Conservation (phyloP, 2,797 vertebrate genomes). For the Vespertilio murinus region DNA sequence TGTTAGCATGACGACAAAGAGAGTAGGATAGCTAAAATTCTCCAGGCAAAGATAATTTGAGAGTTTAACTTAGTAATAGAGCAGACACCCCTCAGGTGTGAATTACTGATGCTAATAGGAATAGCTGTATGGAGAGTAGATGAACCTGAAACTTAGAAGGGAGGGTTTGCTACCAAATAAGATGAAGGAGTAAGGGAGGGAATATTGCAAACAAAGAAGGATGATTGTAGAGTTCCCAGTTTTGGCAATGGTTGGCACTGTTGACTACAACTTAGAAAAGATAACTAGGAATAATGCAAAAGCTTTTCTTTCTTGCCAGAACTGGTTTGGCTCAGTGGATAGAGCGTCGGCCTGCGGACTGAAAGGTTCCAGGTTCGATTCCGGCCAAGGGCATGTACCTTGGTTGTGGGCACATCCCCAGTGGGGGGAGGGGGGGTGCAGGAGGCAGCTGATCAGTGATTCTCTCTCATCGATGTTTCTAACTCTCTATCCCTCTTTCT, state of each 20-base stretch:
- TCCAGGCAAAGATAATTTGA: neutral
- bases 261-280: slow-evolving; percentile 24
- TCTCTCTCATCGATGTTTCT: too few species aligned
- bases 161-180: neutral
- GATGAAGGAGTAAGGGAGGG: neutral
- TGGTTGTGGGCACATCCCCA: too few species aligned
- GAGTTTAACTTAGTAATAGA: neutral
- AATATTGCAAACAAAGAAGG: neutral
- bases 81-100: neutral
- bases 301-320: neutral
- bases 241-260: neutral
- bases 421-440: too few species aligned
- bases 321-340: too few species aligned
- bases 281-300: neutral
- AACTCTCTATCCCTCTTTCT: too few species aligned
- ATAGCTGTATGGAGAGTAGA: neutral
- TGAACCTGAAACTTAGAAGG: neutral
- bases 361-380: too few species aligned
- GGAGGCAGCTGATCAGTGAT: too few species aligned
- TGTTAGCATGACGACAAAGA: neutral
- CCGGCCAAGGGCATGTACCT: too few species aligned
- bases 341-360: too few species aligned
- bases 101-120: neutral
- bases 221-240: neutral
- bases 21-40: neutral